Conservation (phyloP, 2,888 invertebrate species). For the Willowsia nigromaculata region DNA sequence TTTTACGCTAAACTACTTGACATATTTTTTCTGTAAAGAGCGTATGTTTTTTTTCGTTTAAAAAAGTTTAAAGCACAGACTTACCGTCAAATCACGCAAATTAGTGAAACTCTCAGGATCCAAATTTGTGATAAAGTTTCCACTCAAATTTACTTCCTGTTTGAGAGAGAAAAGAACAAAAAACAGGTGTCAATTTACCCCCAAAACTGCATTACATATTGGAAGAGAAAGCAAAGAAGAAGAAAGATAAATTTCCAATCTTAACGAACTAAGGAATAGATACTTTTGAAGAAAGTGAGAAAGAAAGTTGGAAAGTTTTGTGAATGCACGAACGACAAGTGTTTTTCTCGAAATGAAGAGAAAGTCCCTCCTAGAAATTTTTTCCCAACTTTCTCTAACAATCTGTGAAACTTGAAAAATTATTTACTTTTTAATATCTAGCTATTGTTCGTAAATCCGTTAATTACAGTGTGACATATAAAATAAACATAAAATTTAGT, state of each 20-base stretch:
- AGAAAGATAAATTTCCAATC: not conserved
- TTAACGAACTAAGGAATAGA: slow-evolving; percentile 4
- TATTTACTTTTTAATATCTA: no score
- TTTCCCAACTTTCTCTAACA: no score
- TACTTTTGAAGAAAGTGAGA: not conserved
- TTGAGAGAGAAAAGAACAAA: slow-evolving; percentile 68
- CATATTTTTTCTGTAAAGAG: not conserved
- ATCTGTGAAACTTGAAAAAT: no score
- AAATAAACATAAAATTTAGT: no score
- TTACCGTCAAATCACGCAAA: slow-evolving; percentile 78
- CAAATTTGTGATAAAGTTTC: slow-evolving; percentile 75
- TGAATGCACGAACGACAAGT: not conserved
- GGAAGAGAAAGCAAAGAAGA: not conserved
- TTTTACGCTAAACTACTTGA: not conserved
- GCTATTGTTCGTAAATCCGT: no score
- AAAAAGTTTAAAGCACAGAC: slow-evolving; percentile 73
- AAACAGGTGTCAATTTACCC: not conserved
- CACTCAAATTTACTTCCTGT: slow-evolving; percentile 76
- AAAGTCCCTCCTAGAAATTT: no score
- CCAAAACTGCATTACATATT: not conserved
- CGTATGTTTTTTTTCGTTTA: no score
- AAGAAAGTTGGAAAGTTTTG: not conserved
- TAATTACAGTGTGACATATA: no score
- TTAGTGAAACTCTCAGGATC: slow-evolving; percentile 77
- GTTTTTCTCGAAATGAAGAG: not conserved